Evolutionary conservation across 2,888 invertebrate genomes (phyloP), one percentile per base, ranked within the genome.

Genomic region (Aspidiotus destructor): DNA sequence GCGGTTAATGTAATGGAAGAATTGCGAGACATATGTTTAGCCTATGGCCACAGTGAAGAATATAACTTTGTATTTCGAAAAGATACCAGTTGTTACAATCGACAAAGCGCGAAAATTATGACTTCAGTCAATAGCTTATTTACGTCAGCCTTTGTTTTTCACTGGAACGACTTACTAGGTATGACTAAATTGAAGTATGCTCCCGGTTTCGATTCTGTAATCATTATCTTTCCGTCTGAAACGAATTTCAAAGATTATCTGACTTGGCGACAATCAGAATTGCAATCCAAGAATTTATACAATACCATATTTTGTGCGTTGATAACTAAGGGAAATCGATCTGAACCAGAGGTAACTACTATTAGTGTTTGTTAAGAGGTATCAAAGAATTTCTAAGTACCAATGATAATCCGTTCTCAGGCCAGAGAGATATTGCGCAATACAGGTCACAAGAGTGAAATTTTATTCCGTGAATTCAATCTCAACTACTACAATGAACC

Each of bases 1-100:
- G 97, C 95, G 0, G 82, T 83, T 69, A 78, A 78, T 61, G 93
- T 98, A 0, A 86, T 97, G 85, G 82, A 85, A 73, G 90, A 93
- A 74, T 88, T 86, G 73, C 85, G 84, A 73, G 95, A 97, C 74
- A 83, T 96, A 69, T 79, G 88, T 41, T 76, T 97, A 70, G 86
- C 87, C 0, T 98, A 89, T 78, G 98, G 97, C 7, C 94, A 97
- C 78, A 97, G 96, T 78, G 98, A 98, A 78, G 97, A 98, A 78
- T 98, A 89, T 77, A 96, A 95, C 40, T 98, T 98, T 79, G 81
- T 94, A 13, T 86, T 94, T 72, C 84, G 86, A 68, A 89, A 89
- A 80, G 83, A 89, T 76, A 83, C 87, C 0, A 78, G 80, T 41
- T 77, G 89, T 1, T 95, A 89, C 75, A 92, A 93, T 74, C 82